These are phyloP conservation scores for Portevinia maculata DNA, from an alignment of 2,888 invertebrate species.

Conservation along the genomic window DNA sequence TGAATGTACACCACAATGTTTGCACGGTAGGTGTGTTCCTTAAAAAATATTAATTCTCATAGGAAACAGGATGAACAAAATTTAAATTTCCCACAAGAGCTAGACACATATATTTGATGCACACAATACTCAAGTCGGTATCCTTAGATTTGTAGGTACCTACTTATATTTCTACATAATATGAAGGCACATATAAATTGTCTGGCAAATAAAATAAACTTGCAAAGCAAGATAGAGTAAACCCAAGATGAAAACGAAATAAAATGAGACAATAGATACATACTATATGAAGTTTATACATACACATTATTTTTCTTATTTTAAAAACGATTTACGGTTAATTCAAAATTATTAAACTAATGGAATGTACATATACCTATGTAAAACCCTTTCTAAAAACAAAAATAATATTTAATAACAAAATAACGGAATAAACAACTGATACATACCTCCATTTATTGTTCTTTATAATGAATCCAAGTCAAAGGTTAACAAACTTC, in stretches of 20 bases:
- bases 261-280: slow-evolving; percentile 12
- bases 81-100: background rate
- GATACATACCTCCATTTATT: slow-evolving; percentile 64
- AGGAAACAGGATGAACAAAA: slow-evolving; percentile 12
- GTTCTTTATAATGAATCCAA: slow-evolving; percentile 45
- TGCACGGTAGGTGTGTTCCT: slow-evolving; percentile 8
- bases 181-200: slow-evolving; percentile 9
- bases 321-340: background rate
- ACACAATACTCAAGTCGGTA: background rate
- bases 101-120: background rate
- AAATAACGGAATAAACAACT: slow-evolving; percentile 39
- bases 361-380: no score
- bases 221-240: slow-evolving; percentile 3
- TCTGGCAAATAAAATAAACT: slow-evolving; percentile 17
- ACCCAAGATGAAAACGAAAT: background rate
- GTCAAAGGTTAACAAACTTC: slow-evolving; percentile 74
- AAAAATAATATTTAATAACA: background rate
- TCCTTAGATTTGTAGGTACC: background rate
- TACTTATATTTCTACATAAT: background rate
- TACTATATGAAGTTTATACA: background rate
- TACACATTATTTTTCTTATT: background rate
- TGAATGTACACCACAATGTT: slow-evolving; percentile 11
- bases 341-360: background rate
- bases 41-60: slow-evolving; percentile 8
- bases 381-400: background rate